Evolutionary conservation across 2,797 vertebrate species (phyloP), one percentile per base, ranked within the genome.

Genomic region (Fistularia tabacaria): DNA sequence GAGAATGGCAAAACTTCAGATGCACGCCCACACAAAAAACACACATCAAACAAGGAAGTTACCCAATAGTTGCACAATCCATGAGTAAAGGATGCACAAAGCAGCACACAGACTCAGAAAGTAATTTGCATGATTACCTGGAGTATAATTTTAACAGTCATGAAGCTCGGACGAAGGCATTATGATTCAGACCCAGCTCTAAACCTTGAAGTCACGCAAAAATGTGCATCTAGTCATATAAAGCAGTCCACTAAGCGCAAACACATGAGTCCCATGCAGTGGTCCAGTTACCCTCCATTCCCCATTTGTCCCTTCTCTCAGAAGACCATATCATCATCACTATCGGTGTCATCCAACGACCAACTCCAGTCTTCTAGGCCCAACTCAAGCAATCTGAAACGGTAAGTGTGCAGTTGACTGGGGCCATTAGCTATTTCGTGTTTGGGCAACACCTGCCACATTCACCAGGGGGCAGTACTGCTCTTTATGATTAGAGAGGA

Each of bases 381-480:
- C 93, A 99, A 92, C 86, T 94, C 95, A 93, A 99, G 91, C 85
- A 95, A 91, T 91, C 97, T 99, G 96, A 79, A 99, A 98, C 49
- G 84, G 89, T 14, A 79, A 57, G 47, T 91, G 91, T 36, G n/a
- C 63, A 88, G 81, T 79, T 87, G 15, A 80, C 46, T 25, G n/a
- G 42, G 44, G 52, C 11, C 14, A 53, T 49, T 3, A 37, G 25
- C 10, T 45, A 38, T 25, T 25, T 36, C 10, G 25, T 37, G 46
- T 37, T 6, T 38, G 52, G 48, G 37, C 15, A 58, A 45, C 41
- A 43, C 62, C 51, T 53, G 64, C 66, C 49, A n/a, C 3, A 11
- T 10, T 65, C 66, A 76, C 62, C 54, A 51, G 73, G 71, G 66
- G 70, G 79, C 53, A 45, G 66, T 9, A 36, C 3, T 10, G 59